phyloP scores from a whole-genome alignment of 2,797 vertebrate genomes.

The Dipus sagitta region DNA sequence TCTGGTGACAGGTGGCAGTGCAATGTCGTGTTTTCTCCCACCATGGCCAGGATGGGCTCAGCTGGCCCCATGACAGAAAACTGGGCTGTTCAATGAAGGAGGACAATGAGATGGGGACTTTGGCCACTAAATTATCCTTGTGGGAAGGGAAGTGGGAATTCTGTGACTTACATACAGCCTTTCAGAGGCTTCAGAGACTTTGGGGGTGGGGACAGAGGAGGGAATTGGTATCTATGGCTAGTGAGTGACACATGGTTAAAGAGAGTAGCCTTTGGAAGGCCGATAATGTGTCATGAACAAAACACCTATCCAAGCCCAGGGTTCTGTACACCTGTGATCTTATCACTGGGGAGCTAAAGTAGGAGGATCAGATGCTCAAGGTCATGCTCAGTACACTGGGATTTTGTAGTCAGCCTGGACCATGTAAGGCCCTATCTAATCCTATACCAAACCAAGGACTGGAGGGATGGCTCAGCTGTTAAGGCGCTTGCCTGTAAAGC shows the following conservation, averaged over 20 bases:
- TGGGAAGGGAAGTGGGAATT: neutral
- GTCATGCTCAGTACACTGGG: neutral
- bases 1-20: conserved; percentile 71
- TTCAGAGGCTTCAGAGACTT: neutral
- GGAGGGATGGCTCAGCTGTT: too few species aligned
- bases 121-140: neutral
- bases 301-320: neutral
- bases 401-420: neutral
- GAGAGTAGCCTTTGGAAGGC: neutral
- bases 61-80: conserved; percentile 73
- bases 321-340: neutral
- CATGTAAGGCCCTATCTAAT: too few species aligned
- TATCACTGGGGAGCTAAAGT: neutral
- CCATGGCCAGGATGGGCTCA: conserved; percentile 64
- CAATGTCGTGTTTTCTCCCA: conserved; percentile 56
- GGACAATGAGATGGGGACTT: neutral
- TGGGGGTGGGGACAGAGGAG: neutral
- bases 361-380: neutral
- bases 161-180: neutral
- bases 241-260: neutral
- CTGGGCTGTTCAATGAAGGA: conserved; percentile 63
- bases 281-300: neutral
- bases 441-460: too few species aligned
- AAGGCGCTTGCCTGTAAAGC: too few species aligned
- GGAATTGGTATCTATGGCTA: neutral